These are phyloP conservation scores for Elysia crispata DNA, from an alignment of 2,888 invertebrate genomes.

Conservation along the genomic window DNA sequence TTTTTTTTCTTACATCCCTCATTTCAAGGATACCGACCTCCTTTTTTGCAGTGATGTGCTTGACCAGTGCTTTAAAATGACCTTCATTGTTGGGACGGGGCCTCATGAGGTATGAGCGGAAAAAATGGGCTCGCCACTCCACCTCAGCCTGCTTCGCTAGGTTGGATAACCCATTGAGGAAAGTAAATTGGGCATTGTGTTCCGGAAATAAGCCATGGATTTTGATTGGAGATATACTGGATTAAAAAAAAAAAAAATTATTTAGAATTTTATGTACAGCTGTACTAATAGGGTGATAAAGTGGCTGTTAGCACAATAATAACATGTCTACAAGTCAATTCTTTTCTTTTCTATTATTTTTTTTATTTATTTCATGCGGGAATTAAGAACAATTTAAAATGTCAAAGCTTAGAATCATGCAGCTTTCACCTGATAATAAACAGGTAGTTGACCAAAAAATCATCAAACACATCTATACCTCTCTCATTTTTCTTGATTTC, in stretches of 20 bases:
- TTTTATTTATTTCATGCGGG: no score
- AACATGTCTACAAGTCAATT: no score
- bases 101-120: slow-evolving; percentile 46
- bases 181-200: slow-evolving; percentile 45
- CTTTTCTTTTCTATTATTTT: no score
- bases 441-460: no score
- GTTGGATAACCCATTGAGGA: slow-evolving; percentile 43
- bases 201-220: slow-evolving; percentile 42
- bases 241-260: slow-evolving; percentile 5
- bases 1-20: neutral
- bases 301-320: no score
- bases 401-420: no score
- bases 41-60: slow-evolving; percentile 53
- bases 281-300: no score
- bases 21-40: slow-evolving; percentile 38
- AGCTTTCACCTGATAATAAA: no score
- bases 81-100: slow-evolving; percentile 54
- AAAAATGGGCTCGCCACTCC: slow-evolving; percentile 45
- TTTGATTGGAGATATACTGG: slow-evolving; percentile 42
- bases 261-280: no score
- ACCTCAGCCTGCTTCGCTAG: slow-evolving; percentile 41
- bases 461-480: no score
- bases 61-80: slow-evolving; percentile 59
- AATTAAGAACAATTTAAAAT: no score
- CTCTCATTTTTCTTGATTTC: no score